Percentiles rank a stretch among this genome's conserved stretches.
Conservation (phyloP, 2,888 invertebrate genomes). For the Netelia melanura region DNA sequence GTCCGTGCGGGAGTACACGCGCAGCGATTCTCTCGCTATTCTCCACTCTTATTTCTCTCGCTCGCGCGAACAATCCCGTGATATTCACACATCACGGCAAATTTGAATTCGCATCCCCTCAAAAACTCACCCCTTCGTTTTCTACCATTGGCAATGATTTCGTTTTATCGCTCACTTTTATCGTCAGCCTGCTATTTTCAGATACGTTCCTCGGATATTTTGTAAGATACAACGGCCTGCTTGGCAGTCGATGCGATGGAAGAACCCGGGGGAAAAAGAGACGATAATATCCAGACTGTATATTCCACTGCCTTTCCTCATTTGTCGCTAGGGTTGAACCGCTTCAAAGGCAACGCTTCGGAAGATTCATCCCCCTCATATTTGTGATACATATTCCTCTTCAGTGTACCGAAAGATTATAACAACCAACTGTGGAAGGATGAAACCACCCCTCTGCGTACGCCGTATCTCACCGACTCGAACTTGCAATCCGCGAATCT, state of each 20-base stretch:
- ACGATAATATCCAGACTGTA: background rate
- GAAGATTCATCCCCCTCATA: background rate
- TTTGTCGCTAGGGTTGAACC: constrained; percentile 38
- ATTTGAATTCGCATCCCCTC: constrained; percentile 52
- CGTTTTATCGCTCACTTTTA: constrained; percentile 31
- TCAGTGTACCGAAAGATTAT: constrained; percentile 40
- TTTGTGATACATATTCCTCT: constrained; percentile 30
- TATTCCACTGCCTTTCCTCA: constrained; percentile 9
- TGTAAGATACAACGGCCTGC: background rate
- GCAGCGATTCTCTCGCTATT: constrained; percentile 25
- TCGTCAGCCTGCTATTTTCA: background rate
- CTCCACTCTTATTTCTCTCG: constrained; percentile 32
- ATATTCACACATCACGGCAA: constrained; percentile 61
- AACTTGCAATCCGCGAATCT: background rate
- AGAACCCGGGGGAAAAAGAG: background rate
- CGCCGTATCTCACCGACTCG: too few species aligned
- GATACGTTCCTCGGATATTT: background rate
- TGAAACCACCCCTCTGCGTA: background rate
- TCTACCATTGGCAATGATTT: constrained; percentile 36
- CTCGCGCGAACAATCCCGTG: constrained; percentile 50
- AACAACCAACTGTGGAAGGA: constrained; percentile 22
- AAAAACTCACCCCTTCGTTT: background rate
- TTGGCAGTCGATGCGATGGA: background rate
- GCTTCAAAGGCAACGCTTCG: background rate
- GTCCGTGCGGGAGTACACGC: constrained; percentile 9